Conservation (phyloP, 2,888 invertebrate species). For the Lamproptera curius region DNA sequence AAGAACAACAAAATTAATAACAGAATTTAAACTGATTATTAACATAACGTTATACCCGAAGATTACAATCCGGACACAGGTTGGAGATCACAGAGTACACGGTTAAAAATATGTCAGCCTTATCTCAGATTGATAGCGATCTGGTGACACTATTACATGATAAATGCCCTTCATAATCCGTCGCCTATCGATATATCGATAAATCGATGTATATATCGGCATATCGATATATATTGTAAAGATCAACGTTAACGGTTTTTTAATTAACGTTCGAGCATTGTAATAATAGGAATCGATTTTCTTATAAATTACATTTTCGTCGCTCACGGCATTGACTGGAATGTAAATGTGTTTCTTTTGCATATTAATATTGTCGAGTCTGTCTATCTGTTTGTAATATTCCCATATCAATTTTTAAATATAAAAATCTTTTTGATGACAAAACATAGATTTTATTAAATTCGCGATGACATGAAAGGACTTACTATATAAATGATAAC, state of each 20-base stretch:
- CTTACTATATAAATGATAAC: too few species aligned
- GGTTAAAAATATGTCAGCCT: constrained; percentile 37
- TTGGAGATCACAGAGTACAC: constrained; percentile 40
- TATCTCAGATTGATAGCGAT: constrained; percentile 50
- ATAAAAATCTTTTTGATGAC: too few species aligned
- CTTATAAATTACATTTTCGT: background rate
- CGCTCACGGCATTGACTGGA: background rate
- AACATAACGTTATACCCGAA: constrained; percentile 27
- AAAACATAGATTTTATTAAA: too few species aligned
- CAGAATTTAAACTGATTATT: constrained; percentile 1
- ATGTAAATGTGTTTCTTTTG: background rate
- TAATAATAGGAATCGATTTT: constrained; percentile 26
- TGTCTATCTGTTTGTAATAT: too few species aligned
- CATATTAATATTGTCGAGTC: too few species aligned
- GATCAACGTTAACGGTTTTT: constrained; percentile 51
- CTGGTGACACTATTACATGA: constrained; percentile 59
- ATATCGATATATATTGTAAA: constrained; percentile 38
- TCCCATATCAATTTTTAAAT: too few species aligned
- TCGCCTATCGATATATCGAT: constrained; percentile 48
- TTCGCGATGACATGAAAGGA: too few species aligned
- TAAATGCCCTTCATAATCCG: constrained; percentile 45
- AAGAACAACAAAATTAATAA: too few species aligned
- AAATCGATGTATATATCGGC: constrained; percentile 50
- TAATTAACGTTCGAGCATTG: constrained; percentile 50
- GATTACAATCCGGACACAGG: constrained; percentile 20